Evolutionary conservation across 2,888 invertebrate species (phyloP), one percentile per base, ranked within the genome.

Genomic region (Pachliopta kotzebuea): DNA sequence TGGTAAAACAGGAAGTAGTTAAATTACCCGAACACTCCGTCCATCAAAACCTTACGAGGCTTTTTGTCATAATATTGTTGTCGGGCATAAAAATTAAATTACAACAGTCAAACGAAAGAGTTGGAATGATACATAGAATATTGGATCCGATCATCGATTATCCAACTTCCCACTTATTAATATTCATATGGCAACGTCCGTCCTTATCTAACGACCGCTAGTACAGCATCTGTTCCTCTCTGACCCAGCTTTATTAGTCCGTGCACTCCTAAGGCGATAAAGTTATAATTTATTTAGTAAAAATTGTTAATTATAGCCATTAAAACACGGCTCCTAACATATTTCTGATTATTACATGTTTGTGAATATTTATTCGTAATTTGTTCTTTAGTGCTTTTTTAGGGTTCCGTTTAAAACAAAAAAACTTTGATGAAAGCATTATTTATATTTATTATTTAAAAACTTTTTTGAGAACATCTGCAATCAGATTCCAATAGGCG

Each of bases 241-340:
- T 76, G 65, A 69, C 58, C 37, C 72, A 73, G 72, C 78, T 82
- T 79, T 82, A 81, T 84, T 78, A 79, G 74, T 70, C 74, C 77
- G 76, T 77, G 75, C 72, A 74, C 75, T 77, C 86, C 83, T 67
- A 74, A 72, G 88, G 88, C 88, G 81, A 87, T 86, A 78, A 76
- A 85, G 86, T 75, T 76, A 81, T 88, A 86, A 86, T 84, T 83
- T 86, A 87, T 86, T 77, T 80, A 68, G 66, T 81, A 79, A 85
- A 87, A 86, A 79, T 77, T 78, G 79, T 87, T 88, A 88, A 88
- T 89, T 84, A 85, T 78, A 78, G 82, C 83, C 84, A 88, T 89
- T 88, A 86, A 83, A 84, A 77, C 71, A 73, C 75, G 74, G 81
- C 77, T 83, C 76, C 81, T 78, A 76, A 74, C 76, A 77, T 81